Base-by-base conservation (phyloP, 2,797 vertebrate species). In the Eupleurogrammus muticus region DNA sequence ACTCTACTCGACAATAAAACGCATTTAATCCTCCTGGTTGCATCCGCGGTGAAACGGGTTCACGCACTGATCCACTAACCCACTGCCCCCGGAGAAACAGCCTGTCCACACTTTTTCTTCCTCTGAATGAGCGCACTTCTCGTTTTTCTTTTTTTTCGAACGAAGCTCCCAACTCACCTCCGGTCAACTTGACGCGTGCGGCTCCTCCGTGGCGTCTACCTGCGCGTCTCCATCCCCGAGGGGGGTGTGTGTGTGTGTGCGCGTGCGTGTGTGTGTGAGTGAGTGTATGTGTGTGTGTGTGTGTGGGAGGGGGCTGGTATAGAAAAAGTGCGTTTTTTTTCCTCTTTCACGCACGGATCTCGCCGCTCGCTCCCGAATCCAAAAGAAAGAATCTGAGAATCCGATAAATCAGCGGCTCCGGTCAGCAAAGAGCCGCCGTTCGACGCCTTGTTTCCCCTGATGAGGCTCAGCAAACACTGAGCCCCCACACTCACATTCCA, bases 151-250 rank as follows among this genome's bases (percentile, higher is more conserved):
- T n/a, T n/a, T n/a, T n/a, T n/a, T n/a, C n/a, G 16, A 5, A 10
- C 32, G 34, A 69, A 17, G 71, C 36, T 66, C 72, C 0, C 16
- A 84, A n/a, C 93, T 92, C 56, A 94, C 93, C 93, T 88, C 89
- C 62, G 46, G 68, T 61, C 86, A 90, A 91, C 89, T 92, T 90
- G 85, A 75, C 76, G 34, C 69, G 63, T 79, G 65, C 50, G 42
- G 67, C 80, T 84, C 74, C 84, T 83, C 81, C 84, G 80, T 42
- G 64, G 77, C 83, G 81, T 68, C 82, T 86, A 87, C 78, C 83
- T 91, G 87, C 80, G 68, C 73, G 64, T 68, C 77, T 90, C 83
- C 87, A 89, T 88, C 87, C 89, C 81, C n/a, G n/a, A n/a, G n/a
- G n/a, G n/a, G n/a, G n/a, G n/a, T n/a, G n/a, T n/a, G n/a, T n/a